These are phyloP conservation scores for Threskiornis aethiopicus DNA, from an alignment of 2,797 vertebrate genomes.

Conservation along the genomic window DNA sequence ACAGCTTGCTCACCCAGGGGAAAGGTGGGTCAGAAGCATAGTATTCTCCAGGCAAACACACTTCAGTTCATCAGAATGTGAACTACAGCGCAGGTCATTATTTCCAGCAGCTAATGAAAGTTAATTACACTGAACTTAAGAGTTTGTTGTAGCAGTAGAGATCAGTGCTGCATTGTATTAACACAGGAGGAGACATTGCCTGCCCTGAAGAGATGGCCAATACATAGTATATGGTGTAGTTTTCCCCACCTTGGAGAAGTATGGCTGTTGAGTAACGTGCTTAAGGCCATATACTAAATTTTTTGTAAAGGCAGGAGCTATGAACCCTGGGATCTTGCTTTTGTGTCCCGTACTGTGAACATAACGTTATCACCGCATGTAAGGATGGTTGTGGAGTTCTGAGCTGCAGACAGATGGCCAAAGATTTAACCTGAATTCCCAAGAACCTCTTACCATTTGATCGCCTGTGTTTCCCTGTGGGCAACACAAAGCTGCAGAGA, in stretches of 20 bases:
- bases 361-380: accelerated
- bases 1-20: neutral
- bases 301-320: neutral
- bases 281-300: neutral
- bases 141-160: neutral
- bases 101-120: neutral
- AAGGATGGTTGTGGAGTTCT: neutral
- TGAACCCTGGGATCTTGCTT: neutral
- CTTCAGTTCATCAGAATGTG: neutral
- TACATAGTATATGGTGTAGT: neutral
- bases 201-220: neutral
- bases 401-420: neutral
- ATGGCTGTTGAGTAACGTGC: neutral
- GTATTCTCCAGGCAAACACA: neutral
- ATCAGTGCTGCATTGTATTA: neutral
- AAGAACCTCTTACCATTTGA: neutral
- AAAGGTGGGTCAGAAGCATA: neutral
- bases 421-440: neutral
- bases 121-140: neutral
- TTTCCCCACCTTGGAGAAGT: neutral
- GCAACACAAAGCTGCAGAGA: neutral
- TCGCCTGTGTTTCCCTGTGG: accelerated
- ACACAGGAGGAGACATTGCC: neutral
- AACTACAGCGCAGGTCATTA: neutral
- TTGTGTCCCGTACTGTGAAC: neutral